Evolutionary conservation across 2,888 invertebrate genomes (phyloP), one percentile per base, ranked within the genome.

Genomic region (Litoditis marina): DNA sequence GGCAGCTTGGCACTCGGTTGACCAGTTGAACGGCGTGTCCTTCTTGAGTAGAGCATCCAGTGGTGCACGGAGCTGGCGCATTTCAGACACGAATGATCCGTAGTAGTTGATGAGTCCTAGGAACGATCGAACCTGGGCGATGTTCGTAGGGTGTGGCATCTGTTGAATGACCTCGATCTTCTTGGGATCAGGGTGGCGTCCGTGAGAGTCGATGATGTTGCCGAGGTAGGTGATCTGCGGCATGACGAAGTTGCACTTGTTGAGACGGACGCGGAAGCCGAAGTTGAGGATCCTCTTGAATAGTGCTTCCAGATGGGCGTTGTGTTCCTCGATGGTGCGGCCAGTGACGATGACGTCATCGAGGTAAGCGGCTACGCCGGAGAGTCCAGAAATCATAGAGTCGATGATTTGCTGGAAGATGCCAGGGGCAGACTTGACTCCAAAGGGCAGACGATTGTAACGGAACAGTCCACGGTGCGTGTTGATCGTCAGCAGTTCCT

Each of bases 361-460:
- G 25, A 73, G 53, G 46, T 63, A 68, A 6, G 52, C 51, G 1
- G 51, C 28, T 0, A 64, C 62, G 3, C 68, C 68, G 2, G 28
- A 16, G 7, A 76, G 28, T 19, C 68, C 73, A 1, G 56, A 22
- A 0, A 70, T 25, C 66, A 74, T 63, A 13, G 53, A 51, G 39
- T 76, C 74, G 65, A 76, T 71, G 4, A 66, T 31, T 22, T 51
- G 39, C 47, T 78, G 77, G 44, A 78, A 77, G 11, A 76, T 73
- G 0, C 52, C 53, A 8, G 78, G 78, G 1, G 71, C 77, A 5
- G 69, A 61, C 25, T 65, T 68, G 0, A 76, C 53, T 30, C 78
- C 78, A 39, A 78, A 78, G 1, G 73, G 68, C 11, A 78, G 36
- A 13, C 75, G 28, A 31, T 73, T 57, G 49, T 68, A 76, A 28